These are phyloP conservation scores for Baronia brevicornis DNA, from an alignment of 2,888 invertebrate genomes.

Conservation along the genomic window DNA sequence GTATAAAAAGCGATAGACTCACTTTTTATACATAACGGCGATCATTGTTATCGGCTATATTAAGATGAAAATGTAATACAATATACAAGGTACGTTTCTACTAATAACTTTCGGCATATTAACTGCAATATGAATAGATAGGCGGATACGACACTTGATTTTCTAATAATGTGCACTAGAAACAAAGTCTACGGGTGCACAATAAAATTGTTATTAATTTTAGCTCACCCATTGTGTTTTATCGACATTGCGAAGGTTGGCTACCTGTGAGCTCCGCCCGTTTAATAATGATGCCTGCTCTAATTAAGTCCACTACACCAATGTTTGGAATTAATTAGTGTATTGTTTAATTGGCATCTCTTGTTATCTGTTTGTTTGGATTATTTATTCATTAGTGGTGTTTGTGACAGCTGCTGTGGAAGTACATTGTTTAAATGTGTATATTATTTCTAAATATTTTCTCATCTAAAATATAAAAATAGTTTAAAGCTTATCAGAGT, in stretches of 20 bases:
- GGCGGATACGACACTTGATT: too few relatives aligned
- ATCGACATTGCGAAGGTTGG: constrained; percentile 26
- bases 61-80: too few relatives aligned
- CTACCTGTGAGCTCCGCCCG: constrained; percentile 32
- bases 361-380: constrained; percentile 74
- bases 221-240: constrained; percentile 36
- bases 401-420: constrained; percentile 62
- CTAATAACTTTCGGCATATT: too few relatives aligned
- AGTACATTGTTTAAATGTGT: constrained; percentile 36
- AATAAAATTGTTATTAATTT: constrained; percentile 37
- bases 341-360: constrained; percentile 76
- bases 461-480: too few relatives aligned
- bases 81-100: too few relatives aligned
- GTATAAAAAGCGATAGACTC: too few relatives aligned
- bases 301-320: constrained; percentile 75
- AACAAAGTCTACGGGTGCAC: constrained; percentile 14
- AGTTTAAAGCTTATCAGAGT: too few relatives aligned
- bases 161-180: constrained; percentile 15
- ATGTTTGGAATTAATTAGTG: constrained; percentile 76
- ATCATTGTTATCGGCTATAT: too few relatives aligned
- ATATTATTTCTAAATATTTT: constrained; percentile 29
- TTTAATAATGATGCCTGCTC: constrained; percentile 44
- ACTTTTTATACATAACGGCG: too few relatives aligned
- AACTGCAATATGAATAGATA: too few relatives aligned
- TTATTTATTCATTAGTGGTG: constrained; percentile 73